Percentiles rank a stretch among this genome's conserved stretches.
Conservation (phyloP, 2,888 invertebrate genomes). For the Trisateles emortualis region DNA sequence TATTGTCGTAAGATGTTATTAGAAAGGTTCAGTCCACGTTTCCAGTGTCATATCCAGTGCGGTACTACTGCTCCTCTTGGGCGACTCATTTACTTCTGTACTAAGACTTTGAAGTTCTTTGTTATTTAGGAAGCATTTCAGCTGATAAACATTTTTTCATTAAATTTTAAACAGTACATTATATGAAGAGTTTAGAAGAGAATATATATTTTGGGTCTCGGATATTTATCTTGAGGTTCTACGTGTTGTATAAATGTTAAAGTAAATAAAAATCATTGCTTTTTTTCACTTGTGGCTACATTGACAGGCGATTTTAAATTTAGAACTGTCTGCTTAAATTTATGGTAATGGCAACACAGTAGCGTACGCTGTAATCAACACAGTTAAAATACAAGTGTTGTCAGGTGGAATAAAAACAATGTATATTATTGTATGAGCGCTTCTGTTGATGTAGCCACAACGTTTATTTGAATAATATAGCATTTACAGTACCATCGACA, state of each 20-base stretch:
- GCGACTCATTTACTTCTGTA: constrained; percentile 62
- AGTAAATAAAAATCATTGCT: constrained; percentile 27
- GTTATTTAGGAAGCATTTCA: constrained; percentile 73
- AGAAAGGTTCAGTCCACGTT: constrained; percentile 50
- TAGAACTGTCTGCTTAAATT: constrained; percentile 8
- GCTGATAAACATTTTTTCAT: constrained; percentile 51
- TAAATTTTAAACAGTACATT: constrained; percentile 48
- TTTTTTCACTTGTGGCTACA: constrained; percentile 29
- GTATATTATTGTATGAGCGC: background rate
- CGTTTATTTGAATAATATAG: constrained; percentile 18
- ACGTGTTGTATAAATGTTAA: constrained; percentile 35
- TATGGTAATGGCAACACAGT: constrained; percentile 5
- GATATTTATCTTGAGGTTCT: constrained; percentile 23
- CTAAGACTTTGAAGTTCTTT: constrained; percentile 78
- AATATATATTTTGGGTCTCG: constrained; percentile 23
- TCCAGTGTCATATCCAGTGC: constrained; percentile 27
- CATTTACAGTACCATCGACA: constrained; percentile 41
- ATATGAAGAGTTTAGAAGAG: constrained; percentile 34
- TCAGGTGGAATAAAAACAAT: background rate
- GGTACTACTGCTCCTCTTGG: constrained; percentile 30
- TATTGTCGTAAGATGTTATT: constrained; percentile 72
- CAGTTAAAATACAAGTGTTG: constrained; percentile 12
- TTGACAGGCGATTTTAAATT: constrained; percentile 14
- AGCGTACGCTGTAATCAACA: constrained; percentile 29
- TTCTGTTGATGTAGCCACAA: constrained; percentile 19